Conservation (phyloP, 1,140 invertebrate species). For the Thrips palmi region DNA sequence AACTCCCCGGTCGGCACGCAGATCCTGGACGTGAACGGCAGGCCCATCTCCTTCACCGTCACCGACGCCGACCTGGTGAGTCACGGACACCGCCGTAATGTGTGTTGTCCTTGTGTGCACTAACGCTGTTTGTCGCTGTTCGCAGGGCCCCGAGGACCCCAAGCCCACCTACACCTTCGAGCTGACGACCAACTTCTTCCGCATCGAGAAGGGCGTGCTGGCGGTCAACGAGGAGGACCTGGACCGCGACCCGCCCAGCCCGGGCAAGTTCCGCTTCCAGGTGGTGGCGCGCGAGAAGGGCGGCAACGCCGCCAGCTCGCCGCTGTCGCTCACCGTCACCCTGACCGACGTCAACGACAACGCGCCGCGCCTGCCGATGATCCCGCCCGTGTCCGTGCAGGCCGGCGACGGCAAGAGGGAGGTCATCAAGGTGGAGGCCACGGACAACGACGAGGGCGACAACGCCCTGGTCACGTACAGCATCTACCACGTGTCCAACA, state of each 20-base stretch:
- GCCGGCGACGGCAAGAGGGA: slow-evolving; percentile 57
- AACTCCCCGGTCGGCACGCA: slow-evolving; percentile 67
- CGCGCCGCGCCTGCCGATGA: slow-evolving; percentile 53
- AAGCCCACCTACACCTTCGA: slow-evolving; percentile 63
- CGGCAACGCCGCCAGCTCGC: slow-evolving; percentile 58
- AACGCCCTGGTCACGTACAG: slow-evolving; percentile 66
- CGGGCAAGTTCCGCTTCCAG: slow-evolving; percentile 63
- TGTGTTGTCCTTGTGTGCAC: neutral
- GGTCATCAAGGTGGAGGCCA: slow-evolving; percentile 62
- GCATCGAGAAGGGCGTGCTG: slow-evolving; percentile 51
- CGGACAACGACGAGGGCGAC: slow-evolving; percentile 66
- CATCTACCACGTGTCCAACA: slow-evolving; percentile 79
- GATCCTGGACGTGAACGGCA: slow-evolving; percentile 44
- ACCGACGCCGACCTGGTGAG: slow-evolving; percentile 66
- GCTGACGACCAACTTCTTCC: slow-evolving; percentile 65
- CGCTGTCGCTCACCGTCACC: slow-evolving; percentile 55
- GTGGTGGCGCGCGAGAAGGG: slow-evolving; percentile 58
- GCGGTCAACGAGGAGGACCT: slow-evolving; percentile 66
- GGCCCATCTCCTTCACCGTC: slow-evolving; percentile 50
- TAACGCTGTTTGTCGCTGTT: slow-evolving; percentile 10
- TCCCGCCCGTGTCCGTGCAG: slow-evolving; percentile 54
- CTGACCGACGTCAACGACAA: slow-evolving; percentile 75
- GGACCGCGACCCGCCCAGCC: slow-evolving; percentile 72
- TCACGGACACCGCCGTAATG: slow-evolving; percentile 11
- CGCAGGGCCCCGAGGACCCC: slow-evolving; percentile 41